These are phyloP conservation scores for Adelosebastes latens DNA, from an alignment of 2,797 vertebrate species.

Conservation along the genomic window DNA sequence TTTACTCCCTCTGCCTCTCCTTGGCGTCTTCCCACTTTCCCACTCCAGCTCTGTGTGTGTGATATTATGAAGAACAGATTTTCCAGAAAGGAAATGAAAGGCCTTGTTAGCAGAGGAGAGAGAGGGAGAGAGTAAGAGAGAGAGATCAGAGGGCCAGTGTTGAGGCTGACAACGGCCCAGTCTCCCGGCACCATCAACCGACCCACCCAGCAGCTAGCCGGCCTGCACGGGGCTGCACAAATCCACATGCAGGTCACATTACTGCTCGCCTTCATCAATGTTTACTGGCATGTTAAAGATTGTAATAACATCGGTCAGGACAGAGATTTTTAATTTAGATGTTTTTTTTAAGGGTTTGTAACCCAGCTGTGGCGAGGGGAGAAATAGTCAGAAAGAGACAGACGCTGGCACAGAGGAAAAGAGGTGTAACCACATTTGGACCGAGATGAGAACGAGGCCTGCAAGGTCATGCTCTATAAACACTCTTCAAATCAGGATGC, in stretches of 20 bases:
- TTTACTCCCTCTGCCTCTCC: conserved; percentile 59
- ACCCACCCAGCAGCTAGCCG: conserved; percentile 60
- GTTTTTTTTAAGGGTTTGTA: conserved; percentile 64
- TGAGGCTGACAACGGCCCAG: conserved; percentile 87
- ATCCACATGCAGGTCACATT: conserved; percentile 81
- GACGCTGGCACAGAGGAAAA: conserved; percentile 64
- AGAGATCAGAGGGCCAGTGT: conserved; percentile 85
- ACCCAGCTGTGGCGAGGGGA: conserved; percentile 59
- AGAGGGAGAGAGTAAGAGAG: conserved; percentile 76
- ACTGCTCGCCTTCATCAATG: conserved; percentile 82
- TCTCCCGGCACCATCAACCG: conserved; percentile 49
- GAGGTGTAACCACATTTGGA: conserved; percentile 77
- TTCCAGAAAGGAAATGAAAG: conserved; percentile 97
- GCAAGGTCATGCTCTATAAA: conserved; percentile 76
- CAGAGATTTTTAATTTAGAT: conserved; percentile 79
- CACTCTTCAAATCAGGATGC: conserved; percentile 74
- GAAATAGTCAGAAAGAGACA: conserved; percentile 64
- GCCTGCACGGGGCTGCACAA: conserved; percentile 61
- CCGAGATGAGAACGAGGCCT: conserved; percentile 67
- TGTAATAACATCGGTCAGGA: conserved; percentile 83
- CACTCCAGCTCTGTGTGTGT: conserved; percentile 66
- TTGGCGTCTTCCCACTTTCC: conserved; percentile 67
- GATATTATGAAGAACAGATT: conserved; percentile 97
- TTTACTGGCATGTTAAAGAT: conserved; percentile 84
- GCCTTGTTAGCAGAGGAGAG: conserved; percentile 80